These are phyloP conservation scores for Stenolophus ochropezus DNA, from an alignment of 2,888 invertebrate genomes.

Conservation along the genomic window DNA sequence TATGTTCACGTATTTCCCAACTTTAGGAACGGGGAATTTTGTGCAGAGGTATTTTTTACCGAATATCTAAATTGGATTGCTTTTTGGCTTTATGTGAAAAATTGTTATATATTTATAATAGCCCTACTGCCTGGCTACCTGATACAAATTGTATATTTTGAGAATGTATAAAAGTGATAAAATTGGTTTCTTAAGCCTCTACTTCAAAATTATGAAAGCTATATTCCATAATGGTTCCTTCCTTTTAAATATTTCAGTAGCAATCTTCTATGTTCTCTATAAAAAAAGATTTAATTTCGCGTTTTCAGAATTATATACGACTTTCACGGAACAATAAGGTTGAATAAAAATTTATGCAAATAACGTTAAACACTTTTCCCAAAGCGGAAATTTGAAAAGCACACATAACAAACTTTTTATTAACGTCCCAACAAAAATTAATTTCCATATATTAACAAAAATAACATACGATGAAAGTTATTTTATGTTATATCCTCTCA, in stretches of 20 bases:
- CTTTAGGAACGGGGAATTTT: conserved; percentile 2
- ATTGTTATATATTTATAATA: not conserved
- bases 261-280: not conserved
- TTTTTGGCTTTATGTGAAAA: not conserved
- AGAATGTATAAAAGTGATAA: not conserved
- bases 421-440: too few relatives aligned
- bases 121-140: not conserved
- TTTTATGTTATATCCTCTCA: too few relatives aligned
- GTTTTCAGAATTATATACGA: not conserved
- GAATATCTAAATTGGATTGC: conserved; percentile 18
- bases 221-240: too few relatives aligned
- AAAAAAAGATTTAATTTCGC: not conserved
- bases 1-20: conserved; percentile 19
- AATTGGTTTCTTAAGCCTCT: too few relatives aligned
- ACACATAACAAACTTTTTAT: too few relatives aligned
- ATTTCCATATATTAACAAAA: too few relatives aligned
- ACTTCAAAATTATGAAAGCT: too few relatives aligned
- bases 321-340: not conserved
- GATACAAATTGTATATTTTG: not conserved
- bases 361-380: too few relatives aligned
- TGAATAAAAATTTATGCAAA: too few relatives aligned
- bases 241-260: not conserved
- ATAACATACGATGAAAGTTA: too few relatives aligned
- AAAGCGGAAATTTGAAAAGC: too few relatives aligned
- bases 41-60: conserved; percentile 5